These are phyloP conservation scores for Andrena trimmerana DNA, from an alignment of 2,888 invertebrate species.

Conservation along the genomic window DNA sequence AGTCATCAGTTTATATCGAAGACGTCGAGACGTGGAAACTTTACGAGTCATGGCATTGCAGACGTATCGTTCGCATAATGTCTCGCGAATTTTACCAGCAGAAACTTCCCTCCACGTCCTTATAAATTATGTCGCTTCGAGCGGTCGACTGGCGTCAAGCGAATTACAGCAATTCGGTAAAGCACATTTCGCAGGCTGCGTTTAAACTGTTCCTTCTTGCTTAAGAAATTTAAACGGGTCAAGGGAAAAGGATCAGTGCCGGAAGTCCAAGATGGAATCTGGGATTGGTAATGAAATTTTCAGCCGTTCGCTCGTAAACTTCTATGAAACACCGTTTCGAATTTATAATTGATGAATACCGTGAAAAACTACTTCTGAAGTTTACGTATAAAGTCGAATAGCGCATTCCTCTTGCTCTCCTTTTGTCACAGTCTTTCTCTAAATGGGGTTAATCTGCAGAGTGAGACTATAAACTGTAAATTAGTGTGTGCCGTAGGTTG, in stretches of 20 bases:
- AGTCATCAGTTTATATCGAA: constrained; percentile 5
- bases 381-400: not conserved
- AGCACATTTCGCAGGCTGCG: not conserved
- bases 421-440: not conserved
- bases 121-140: constrained; percentile 30
- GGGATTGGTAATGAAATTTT: constrained; percentile 6
- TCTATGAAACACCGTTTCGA: not conserved
- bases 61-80: constrained; percentile 23
- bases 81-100: constrained; percentile 9
- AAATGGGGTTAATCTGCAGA: no score
- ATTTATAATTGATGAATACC: constrained; percentile 1
- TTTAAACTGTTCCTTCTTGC: constrained; percentile 23
- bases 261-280: constrained; percentile 3
- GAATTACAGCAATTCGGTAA: not conserved
- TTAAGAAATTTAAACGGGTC: constrained; percentile 14
- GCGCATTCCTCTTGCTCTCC: not conserved
- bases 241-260: not conserved
- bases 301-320: not conserved
- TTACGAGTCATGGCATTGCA: constrained; percentile 39
- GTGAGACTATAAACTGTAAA: no score
- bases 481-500: no score
- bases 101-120: constrained; percentile 24
- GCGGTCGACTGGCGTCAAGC: not conserved
- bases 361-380: not conserved
- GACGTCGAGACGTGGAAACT: constrained; percentile 4